Evolutionary conservation across 2,113 vertebrate genomes (phyloP).

Genomic region (Ageneiosus marmoratus): DNA sequence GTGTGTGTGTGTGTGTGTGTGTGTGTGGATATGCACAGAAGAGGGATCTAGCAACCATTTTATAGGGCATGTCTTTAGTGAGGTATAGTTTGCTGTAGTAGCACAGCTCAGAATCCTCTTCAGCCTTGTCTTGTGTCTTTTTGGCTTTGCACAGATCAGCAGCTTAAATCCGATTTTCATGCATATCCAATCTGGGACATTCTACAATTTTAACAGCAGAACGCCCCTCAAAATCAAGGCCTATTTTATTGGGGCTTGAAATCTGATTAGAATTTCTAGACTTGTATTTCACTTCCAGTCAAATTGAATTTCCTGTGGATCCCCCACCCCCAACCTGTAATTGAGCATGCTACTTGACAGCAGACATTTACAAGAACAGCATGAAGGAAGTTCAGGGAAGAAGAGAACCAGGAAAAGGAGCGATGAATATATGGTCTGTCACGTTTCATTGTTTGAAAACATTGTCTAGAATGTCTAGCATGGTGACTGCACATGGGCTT

Average conservation of each 20-base stretch:
- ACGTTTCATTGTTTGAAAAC: not conserved
- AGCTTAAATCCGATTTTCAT: not conserved
- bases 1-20: constrained; percentile 28
- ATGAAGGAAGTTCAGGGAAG: not conserved
- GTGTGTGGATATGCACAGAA: not conserved
- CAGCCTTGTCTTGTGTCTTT: not conserved
- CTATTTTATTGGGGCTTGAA: not conserved
- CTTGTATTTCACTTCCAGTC: not conserved
- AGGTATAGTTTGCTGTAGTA: constrained; percentile 1
- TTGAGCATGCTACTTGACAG: not conserved
- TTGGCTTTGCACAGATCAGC: not conserved
- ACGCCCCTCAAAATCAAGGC: not conserved
- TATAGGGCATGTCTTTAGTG: not conserved
- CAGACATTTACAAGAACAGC: not conserved
- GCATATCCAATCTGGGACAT: not conserved
- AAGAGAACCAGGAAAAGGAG: not conserved
- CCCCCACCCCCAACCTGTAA: not conserved
- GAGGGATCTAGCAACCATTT: not conserved
- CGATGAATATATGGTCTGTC: not conserved
- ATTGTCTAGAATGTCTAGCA: not conserved
- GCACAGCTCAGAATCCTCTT: not conserved
- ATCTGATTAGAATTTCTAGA: constrained; percentile 7
- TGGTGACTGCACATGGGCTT: not conserved
- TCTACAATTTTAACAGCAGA: not conserved
- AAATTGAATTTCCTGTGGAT: not conserved